These are phyloP conservation scores for Menidia menidia DNA, from an alignment of 2,797 vertebrate genomes.

Conservation along the genomic window DNA sequence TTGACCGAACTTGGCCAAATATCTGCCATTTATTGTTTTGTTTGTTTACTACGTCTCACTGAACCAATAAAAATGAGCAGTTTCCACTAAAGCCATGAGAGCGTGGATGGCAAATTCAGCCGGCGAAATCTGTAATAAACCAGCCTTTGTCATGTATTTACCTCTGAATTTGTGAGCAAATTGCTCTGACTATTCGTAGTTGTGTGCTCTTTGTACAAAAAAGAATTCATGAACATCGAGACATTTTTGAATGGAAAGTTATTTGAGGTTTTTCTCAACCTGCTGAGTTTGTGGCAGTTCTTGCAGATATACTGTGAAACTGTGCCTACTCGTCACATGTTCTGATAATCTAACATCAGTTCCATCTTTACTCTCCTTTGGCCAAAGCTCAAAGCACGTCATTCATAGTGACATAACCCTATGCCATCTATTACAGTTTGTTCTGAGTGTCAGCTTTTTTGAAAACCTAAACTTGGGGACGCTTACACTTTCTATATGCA, in stretches of 20 bases:
- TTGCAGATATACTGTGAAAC: neutral
- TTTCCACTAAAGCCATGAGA: neutral
- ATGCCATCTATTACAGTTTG: slow-evolving; percentile 28
- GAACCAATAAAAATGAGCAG: neutral
- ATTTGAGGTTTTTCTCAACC: too few species aligned
- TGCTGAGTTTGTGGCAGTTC: neutral
- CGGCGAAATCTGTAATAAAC: neutral
- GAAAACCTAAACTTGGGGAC: slow-evolving; percentile 39
- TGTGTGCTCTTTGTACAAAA: neutral
- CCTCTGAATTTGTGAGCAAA: neutral
- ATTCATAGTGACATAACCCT: slow-evolving; percentile 25
- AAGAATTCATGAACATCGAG: too few species aligned
- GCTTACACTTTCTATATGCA: slow-evolving; percentile 36
- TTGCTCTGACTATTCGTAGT: neutral
- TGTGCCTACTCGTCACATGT: neutral
- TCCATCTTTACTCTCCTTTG: slow-evolving; percentile 1
- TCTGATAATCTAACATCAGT: neutral
- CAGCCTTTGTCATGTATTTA: neutral
- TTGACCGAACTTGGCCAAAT: neutral
- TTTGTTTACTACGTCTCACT: neutral
- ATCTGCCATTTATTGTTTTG: neutral
- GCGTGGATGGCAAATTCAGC: neutral
- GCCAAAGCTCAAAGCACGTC: slow-evolving; percentile 19
- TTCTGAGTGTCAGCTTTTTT: slow-evolving; percentile 31
- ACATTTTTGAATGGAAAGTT: too few species aligned